These are phyloP conservation scores for Sparus aurata DNA, from an alignment of 2,797 vertebrate species.

Conservation along the genomic window DNA sequence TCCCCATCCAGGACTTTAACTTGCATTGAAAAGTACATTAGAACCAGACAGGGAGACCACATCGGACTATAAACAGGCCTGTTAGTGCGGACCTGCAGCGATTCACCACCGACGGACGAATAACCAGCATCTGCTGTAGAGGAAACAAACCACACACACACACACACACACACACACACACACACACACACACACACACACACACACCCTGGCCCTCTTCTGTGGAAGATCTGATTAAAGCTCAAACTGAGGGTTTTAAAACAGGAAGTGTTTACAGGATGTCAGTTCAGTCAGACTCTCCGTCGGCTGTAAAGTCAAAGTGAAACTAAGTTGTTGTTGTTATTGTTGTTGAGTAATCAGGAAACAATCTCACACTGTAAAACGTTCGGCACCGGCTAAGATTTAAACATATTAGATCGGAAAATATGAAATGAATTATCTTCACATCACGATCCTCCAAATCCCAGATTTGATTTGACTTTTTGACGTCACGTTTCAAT, in stretches of 20 bases:
- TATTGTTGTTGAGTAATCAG: too few relatives aligned
- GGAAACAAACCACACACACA: slow-evolving; percentile 37
- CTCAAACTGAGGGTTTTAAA: slow-evolving; percentile 25
- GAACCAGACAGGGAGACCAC: slow-evolving; percentile 79
- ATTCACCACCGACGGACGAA: slow-evolving; percentile 60
- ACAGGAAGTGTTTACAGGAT: slow-evolving; percentile 20
- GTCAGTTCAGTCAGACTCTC: not conserved
- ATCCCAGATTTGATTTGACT: too few relatives aligned
- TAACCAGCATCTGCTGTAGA: slow-evolving; percentile 69
- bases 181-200: slow-evolving; percentile 16
- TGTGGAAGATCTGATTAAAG: slow-evolving; percentile 43
- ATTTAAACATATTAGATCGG: too few relatives aligned
- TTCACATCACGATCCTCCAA: too few relatives aligned
- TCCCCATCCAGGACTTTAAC: slow-evolving; percentile 64
- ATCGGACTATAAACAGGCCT: slow-evolving; percentile 75
- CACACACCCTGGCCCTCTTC: slow-evolving; percentile 20
- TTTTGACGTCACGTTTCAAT: too few relatives aligned
- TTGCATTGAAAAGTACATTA: slow-evolving; percentile 78
- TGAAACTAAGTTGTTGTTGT: not conserved
- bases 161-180: slow-evolving; percentile 11
- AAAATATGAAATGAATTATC: too few relatives aligned
- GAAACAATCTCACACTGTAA: too few relatives aligned
- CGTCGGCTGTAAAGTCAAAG: slow-evolving; percentile 8
- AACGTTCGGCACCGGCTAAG: too few relatives aligned
- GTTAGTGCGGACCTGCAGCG: slow-evolving; percentile 74